phyloP scores from a whole-genome alignment of 1,140 invertebrate genomes.

The Ridgeia piscesae region DNA sequence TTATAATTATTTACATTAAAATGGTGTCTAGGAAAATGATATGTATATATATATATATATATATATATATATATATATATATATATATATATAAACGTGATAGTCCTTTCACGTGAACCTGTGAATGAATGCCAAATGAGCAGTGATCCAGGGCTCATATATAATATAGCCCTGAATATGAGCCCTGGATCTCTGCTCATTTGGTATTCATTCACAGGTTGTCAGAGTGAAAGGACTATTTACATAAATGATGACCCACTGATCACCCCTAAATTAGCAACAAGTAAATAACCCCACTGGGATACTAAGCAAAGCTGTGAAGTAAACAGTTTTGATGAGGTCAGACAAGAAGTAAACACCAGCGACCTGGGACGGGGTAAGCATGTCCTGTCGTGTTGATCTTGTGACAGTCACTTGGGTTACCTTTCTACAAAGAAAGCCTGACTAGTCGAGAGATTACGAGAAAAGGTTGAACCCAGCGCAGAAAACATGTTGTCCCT shows the following conservation, averaged over 20 bases:
- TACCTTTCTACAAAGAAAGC: neutral
- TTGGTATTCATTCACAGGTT: neutral
- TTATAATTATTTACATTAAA: no score
- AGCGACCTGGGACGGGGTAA: neutral
- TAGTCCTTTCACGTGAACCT: no score
- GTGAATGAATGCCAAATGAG: no score
- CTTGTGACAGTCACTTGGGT: neutral
- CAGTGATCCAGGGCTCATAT: no score
- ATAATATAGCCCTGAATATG: neutral
- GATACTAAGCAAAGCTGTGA: neutral
- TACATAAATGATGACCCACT: neutral
- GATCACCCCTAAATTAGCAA: neutral
- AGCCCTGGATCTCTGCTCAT: neutral
- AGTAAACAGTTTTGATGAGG: neutral
- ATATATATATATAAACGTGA: no score
- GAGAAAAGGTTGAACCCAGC: neutral
- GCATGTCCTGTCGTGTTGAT: neutral
- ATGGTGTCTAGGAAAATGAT: no score
- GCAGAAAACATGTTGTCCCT: neutral
- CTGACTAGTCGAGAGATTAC: neutral
- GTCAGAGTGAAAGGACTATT: neutral
- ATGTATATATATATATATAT: no score
- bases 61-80: no score
- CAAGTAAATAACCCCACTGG: neutral
- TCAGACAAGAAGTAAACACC: neutral